These are phyloP conservation scores for Lytechinus variegatus DNA, from an alignment of 35 echinoderm and acorn worm genomes.

Conservation along the genomic window DNA sequence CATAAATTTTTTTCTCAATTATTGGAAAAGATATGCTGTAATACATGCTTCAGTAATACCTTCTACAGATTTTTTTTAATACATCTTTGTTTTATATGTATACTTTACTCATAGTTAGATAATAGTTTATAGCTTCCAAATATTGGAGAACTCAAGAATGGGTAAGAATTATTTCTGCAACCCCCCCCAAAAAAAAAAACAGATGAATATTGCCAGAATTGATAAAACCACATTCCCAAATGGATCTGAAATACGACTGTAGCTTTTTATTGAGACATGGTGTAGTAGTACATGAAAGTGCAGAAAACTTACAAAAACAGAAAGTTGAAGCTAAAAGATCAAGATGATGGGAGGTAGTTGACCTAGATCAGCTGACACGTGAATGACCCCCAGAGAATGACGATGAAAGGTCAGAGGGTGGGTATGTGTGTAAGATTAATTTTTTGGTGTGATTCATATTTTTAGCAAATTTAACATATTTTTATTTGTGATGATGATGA, in stretches of 20 bases:
- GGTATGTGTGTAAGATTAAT: not conserved
- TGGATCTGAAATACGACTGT: not conserved
- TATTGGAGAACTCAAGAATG: no score
- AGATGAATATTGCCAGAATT: not conserved
- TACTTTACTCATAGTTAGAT: no score
- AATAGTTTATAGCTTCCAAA: no score
- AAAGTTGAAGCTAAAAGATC: conserved; percentile 28
- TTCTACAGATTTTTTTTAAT: not conserved
- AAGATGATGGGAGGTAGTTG: conserved; percentile 32
- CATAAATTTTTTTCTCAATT: not conserved
- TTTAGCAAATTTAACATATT: not conserved
- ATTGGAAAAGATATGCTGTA: not conserved
- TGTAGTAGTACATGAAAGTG: conserved; percentile 3
- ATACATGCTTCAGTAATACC: not conserved
- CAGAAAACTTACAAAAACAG: conserved; percentile 34
- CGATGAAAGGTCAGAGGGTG: conserved; percentile 34
- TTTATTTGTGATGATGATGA: not conserved
- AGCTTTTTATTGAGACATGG: not conserved
- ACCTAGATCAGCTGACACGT: conserved; percentile 33
- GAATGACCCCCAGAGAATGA: not conserved
- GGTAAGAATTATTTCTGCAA: no score
- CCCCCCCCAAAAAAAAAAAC: not conserved
- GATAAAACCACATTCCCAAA: not conserved
- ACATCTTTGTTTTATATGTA: not conserved
- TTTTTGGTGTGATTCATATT: no score